phyloP scores from a whole-genome alignment of 2,113 vertebrate species.

The Proterorhinus semilunaris region DNA sequence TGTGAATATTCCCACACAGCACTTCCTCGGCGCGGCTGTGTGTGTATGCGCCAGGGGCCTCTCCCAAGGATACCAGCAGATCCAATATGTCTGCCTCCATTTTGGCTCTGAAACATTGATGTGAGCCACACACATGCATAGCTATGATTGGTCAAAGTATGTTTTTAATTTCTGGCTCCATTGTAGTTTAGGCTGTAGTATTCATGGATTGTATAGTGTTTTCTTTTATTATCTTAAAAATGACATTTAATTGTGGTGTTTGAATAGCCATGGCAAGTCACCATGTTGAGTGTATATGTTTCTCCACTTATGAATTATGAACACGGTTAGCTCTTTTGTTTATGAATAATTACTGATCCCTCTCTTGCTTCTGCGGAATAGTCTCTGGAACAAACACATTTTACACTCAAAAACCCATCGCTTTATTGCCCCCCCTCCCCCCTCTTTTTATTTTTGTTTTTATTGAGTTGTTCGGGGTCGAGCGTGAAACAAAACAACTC shows the following conservation, averaged over 20 bases:
- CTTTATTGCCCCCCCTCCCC: slow-evolving; percentile 44
- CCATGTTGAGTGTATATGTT: slow-evolving; percentile 62
- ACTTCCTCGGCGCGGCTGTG: slow-evolving; percentile 6
- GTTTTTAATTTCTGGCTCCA: slow-evolving; percentile 14
- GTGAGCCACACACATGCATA: slow-evolving; percentile 20
- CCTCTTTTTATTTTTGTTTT: slow-evolving; percentile 59
- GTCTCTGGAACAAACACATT: slow-evolving; percentile 64
- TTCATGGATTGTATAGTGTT: neutral
- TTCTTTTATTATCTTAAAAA: neutral
- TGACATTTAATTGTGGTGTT: slow-evolving; percentile 1
- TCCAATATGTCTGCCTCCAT: slow-evolving; percentile 62
- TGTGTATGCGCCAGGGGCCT: slow-evolving; percentile 39
- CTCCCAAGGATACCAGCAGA: slow-evolving; percentile 48
- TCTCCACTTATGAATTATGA: slow-evolving; percentile 73
- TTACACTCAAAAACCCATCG: slow-evolving; percentile 60
- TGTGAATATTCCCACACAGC: slow-evolving; percentile 31
- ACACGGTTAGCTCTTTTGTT: slow-evolving; percentile 72
- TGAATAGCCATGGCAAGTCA: slow-evolving; percentile 31
- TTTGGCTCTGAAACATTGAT: slow-evolving; percentile 64
- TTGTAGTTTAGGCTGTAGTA: neutral
- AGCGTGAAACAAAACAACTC: slow-evolving; percentile 64
- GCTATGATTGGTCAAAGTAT: neutral
- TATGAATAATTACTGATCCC: slow-evolving; percentile 74
- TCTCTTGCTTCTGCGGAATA: slow-evolving; percentile 61
- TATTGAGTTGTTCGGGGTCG: slow-evolving; percentile 61